Evolutionary conservation across 2,113 vertebrate species (phyloP), one percentile per base, ranked within the genome.

Genomic region (Lasiurus cinereus): DNA sequence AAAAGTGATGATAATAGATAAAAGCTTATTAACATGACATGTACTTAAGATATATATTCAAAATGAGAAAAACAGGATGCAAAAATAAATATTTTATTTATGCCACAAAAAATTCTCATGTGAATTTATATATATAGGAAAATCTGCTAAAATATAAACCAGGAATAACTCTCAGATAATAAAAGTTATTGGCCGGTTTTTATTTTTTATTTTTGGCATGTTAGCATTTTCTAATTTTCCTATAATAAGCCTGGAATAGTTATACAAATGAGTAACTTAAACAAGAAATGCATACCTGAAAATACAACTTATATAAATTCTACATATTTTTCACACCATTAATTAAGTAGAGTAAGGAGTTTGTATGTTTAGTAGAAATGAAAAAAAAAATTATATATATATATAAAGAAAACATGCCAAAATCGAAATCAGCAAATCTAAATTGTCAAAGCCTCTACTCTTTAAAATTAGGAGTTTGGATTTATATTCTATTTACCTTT

Each of bases 1-100:
- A 90, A 94, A 83, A 92, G 46, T 87, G 22, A 50, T 95, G n/a
- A 89, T 93, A 92, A 77, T 87, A 96, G 46, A 43, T 90, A 91
- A 86, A 91, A 86, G 67, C 33, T 97, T 94, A 54, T 12, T 88
- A 86, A 31, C 46, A 76, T 77, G 56, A 97, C 83, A 83, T 77
- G 36, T 82, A 36, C 76, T 88, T 12, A 64, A n/a, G 1, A 43
- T 93, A 54, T 69, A 46, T 80, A 90, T 33, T 33, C 43, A 93
- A 92, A 97, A 39, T 86, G 72, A 93, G 67, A 54, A 73, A 77
- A 80, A 29, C 24, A 79, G 31, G 27, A 69, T 93, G 82, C 10
- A 73, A 88, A 94, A 67, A 27, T 66, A 72, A 83, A 79, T 80
- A 62, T 80, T 31, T 95, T 80, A 62, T 80, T 31, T 95, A n/a